A percentile compares a stretch with the other conserved stretches of the same genome.
These are phyloP conservation scores for Bothrops jararaca DNA, from an alignment of 2,113 vertebrate genomes.

Conservation along the genomic window DNA sequence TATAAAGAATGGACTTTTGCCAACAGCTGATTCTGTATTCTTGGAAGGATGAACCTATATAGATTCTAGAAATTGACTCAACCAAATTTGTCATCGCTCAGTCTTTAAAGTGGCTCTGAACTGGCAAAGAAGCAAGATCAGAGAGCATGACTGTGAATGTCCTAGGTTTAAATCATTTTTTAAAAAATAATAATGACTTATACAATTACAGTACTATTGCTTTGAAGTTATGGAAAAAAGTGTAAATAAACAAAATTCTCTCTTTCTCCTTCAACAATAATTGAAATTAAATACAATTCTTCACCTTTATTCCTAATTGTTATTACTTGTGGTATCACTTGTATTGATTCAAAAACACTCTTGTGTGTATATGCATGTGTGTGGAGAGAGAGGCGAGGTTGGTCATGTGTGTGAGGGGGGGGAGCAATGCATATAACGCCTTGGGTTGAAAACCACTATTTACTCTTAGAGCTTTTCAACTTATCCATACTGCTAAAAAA, in stretches of 20 bases:
- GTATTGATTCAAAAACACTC: not conserved
- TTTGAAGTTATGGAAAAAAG: not conserved
- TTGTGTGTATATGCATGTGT: not conserved
- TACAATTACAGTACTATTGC: not conserved
- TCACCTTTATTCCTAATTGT: not conserved
- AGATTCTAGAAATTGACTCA: not conserved
- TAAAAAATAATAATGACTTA: not conserved
- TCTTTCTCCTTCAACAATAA: not conserved
- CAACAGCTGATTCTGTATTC: not conserved
- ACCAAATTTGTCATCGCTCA: not conserved
- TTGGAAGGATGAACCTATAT: not conserved
- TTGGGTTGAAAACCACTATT: not conserved
- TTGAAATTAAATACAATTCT: not conserved
- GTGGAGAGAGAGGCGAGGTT: not conserved
- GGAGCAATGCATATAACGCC: not conserved
- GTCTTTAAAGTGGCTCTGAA: not conserved
- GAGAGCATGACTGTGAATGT: not conserved
- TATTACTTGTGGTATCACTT: not conserved
- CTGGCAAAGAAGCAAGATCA: not conserved
- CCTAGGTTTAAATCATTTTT: not conserved
- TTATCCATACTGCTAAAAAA: not conserved
- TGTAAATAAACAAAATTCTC: not conserved
- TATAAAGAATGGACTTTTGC: too few relatives aligned
- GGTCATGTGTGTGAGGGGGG: not conserved
- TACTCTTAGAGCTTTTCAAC: not conserved